A percentile compares a stretch with the other conserved stretches of the same genome.
These are phyloP conservation scores for Drosophila ironensis DNA, from an alignment of 1,140 invertebrate species.

Conservation along the genomic window DNA sequence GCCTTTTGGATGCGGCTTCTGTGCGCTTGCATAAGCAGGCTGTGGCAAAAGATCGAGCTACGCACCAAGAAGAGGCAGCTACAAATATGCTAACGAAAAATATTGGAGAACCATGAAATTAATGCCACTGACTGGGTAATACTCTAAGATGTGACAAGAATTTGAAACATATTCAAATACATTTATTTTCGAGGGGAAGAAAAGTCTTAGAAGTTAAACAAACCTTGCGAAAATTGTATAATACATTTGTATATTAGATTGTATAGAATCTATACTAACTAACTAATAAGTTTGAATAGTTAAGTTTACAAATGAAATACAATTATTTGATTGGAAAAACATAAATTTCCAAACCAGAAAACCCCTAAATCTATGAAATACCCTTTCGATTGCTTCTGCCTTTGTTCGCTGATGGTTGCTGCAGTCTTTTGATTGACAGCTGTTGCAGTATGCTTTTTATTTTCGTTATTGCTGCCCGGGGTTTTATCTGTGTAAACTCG, in stretches of 20 bases:
- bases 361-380: no score
- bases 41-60: slow-evolving; percentile 52
- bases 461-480: slow-evolving; percentile 36
- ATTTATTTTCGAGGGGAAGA: neutral
- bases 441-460: slow-evolving; percentile 61
- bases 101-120: slow-evolving; percentile 48
- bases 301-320: no score
- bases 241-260: no score
- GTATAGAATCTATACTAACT: no score
- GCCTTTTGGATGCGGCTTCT: slow-evolving; percentile 52
- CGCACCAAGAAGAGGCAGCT: slow-evolving; percentile 52
- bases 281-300: no score
- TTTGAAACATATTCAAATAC: neutral
- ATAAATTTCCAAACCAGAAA: no score
- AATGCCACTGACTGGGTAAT: slow-evolving; percentile 16
- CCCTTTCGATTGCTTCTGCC: neutral
- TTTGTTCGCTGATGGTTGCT: slow-evolving; percentile 27
- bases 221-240: no score
- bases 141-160: slow-evolving; percentile 5
- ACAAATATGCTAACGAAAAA: neutral
- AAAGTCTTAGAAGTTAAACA: no score
- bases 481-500: slow-evolving; percentile 65
- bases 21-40: slow-evolving; percentile 72
- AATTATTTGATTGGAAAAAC: no score
- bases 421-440: slow-evolving; percentile 72